Base-by-base conservation (phyloP, 2,888 invertebrate species). In the Plebejus anna region DNA sequence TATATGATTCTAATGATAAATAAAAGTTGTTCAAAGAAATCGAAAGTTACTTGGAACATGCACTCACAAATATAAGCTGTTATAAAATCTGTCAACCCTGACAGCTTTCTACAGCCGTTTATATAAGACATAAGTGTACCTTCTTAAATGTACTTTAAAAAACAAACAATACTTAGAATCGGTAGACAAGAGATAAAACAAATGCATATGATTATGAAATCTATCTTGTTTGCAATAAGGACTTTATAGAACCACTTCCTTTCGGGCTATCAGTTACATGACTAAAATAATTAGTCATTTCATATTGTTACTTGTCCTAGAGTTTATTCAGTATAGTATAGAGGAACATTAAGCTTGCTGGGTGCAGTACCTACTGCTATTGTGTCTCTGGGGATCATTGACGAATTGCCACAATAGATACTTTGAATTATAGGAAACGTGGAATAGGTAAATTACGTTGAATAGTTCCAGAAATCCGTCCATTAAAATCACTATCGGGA, bases 101-200 rank as follows among this genome's bases (percentile, higher is more conserved):
- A 70, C 76, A 81, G 84, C 87, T 87, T 89, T 89, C 87, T 88
- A 87, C 81, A 78, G 79, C 81, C 77, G 82, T 85, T 87, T 84
- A 86, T 84, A 84, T 84, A 84, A 81, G 32, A 32, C 32, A 32
- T 32, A 22, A 22, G 79, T 80, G 78, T 81, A 82, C 80, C 81
- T 86, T 82, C 80, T 82, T 86, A 87, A 87, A 86, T 79, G 82
- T 80, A 82, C 80, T 82, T 82, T 86, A 87, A 87, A 22, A 22
- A 22, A 86, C 86, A 85, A 83, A 82, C 81, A 81, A 81, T 84
- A 84, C 81, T 79, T 81, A 84, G 81, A 81, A 83, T 78, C 77
- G 73, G 71, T 77, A 78, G 76, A 76, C 76, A 61, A 75, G 70
- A 78, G 79, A 82, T 80, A 77, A 79, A 76, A 72, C 66, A 28